Percentiles rank a stretch among this genome's conserved stretches.
Evolutionary conservation across 1,140 invertebrate genomes (phyloP).

Genomic region (Diorhabda sublineata): DNA sequence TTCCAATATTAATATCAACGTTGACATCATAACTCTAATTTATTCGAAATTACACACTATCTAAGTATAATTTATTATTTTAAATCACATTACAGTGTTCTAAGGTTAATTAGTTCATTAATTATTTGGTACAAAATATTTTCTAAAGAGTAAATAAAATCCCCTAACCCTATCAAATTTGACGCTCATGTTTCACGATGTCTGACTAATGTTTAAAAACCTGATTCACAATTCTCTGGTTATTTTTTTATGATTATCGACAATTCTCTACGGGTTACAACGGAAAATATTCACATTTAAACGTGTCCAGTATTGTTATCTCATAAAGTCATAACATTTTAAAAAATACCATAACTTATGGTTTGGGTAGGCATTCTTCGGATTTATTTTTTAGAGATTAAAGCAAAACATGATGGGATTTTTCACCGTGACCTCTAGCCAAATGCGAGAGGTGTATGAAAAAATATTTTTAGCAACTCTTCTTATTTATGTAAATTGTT

Average conservation of each 20-base stretch:
- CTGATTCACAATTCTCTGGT: background rate
- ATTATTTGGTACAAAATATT: too few relatives aligned
- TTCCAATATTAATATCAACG: too few relatives aligned
- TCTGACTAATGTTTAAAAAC: background rate
- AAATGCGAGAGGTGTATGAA: too few relatives aligned
- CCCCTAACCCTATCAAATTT: background rate
- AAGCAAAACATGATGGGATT: background rate
- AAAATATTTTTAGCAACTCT: too few relatives aligned
- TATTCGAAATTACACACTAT: too few relatives aligned
- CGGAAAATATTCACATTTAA: background rate
- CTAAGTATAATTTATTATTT: too few relatives aligned
- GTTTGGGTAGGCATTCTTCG: background rate
- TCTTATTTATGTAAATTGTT: too few relatives aligned
- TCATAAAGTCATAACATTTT: background rate
- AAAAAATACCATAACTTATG: slow-evolving; percentile 1
- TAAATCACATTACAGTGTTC: too few relatives aligned
- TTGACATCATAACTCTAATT: too few relatives aligned
- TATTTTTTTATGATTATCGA: background rate
- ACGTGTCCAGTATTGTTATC: slow-evolving; percentile 1
- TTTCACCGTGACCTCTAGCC: background rate
- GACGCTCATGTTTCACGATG: background rate
- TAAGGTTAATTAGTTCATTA: too few relatives aligned
- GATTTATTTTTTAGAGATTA: slow-evolving; percentile 1
- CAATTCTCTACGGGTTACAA: background rate
- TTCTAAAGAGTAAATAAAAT: background rate